Evolutionary conservation across 2,113 vertebrate genomes (phyloP), one percentile per base, ranked within the genome.

Genomic region (Agelaius tricolor): DNA sequence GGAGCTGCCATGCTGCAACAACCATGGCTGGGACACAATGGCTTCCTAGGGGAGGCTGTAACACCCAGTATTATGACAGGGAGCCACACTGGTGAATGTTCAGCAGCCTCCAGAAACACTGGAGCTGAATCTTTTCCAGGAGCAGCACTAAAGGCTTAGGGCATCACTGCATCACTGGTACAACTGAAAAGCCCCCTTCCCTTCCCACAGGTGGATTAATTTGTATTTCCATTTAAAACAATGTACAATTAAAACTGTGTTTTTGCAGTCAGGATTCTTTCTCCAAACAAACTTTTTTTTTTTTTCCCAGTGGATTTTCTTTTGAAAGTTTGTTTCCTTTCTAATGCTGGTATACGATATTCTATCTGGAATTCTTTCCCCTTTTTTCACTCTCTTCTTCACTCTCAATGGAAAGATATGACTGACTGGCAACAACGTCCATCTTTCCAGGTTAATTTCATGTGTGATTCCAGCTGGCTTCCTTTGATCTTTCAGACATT

Each of bases 271-370:
- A 46, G 7, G 10, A 59, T 52, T 65, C 9, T 68, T 92, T 41
- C 55, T 59, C 9, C 4, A 10, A 16, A 58, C 7, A 22, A 5
- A 11, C 4, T 41, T 12, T n/a, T n/a, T 35, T n/a, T 35, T 51
- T 51, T 52, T 3, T 5, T 2, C 2, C 15, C 12, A 19, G 9
- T 47, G 16, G 5, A 7, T 73, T 90, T 63, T 78, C 24, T 14
- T 91, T 77, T 30, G 21, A 39, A 73, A 46, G 9, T 0, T 4
- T 39, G 2, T 39, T 55, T 57, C 7, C 57, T 68, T 68, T 54
- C 74, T 23, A n/a, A n/a, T 27, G 39, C 15, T 47, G 9, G 19
- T 30, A 19, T 12, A 47, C 0, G 0, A 12, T 27, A 9, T 43
- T 79, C 26, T 55, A 10, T 14, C 28, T 2, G 1, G 26, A 63